Evolutionary conservation across 2,888 invertebrate genomes (phyloP).

Genomic region (Mythimna impura): DNA sequence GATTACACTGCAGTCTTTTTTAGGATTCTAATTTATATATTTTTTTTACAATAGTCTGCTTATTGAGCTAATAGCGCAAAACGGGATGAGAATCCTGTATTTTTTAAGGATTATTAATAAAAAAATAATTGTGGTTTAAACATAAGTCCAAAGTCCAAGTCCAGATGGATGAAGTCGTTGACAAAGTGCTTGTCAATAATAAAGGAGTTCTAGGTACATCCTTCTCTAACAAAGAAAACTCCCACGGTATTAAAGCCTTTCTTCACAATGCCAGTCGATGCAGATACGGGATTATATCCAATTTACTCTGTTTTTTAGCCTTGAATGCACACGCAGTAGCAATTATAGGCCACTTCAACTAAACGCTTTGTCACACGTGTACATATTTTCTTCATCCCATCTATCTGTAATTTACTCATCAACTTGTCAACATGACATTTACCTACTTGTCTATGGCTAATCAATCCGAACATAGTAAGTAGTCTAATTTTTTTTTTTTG

Average conservation of each 20-base stretch:
- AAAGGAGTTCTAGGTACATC: constrained; percentile 24
- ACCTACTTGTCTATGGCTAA: constrained; percentile 3
- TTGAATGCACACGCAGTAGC: constrained; percentile 67
- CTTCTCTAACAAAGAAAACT: constrained; percentile 53
- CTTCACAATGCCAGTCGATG: constrained; percentile 66
- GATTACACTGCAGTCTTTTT: too few relatives aligned
- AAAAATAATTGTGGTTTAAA: neutral
- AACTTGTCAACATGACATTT: constrained; percentile 45
- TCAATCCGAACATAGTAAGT: neutral
- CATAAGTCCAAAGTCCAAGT: neutral
- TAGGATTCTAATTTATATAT: too few relatives aligned
- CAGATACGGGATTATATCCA: constrained; percentile 63
- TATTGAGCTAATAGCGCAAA: neutral
- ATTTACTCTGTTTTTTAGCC: constrained; percentile 65
- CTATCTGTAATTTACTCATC: constrained; percentile 52
- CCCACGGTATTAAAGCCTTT: constrained; percentile 67
- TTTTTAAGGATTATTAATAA: too few relatives aligned
- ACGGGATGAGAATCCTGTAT: too few relatives aligned
- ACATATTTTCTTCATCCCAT: constrained; percentile 47
- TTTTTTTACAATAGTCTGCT: too few relatives aligned
- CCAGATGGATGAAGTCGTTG: neutral
- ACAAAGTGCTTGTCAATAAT: constrained; percentile 7
- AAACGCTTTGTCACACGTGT: constrained; percentile 67
- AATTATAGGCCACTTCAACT: constrained; percentile 66
- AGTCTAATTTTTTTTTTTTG: constrained; percentile 15